Evolutionary conservation across 1,140 invertebrate genomes (phyloP), one percentile per base, ranked within the genome.

Genomic region (Scaptomyza pallida): DNA sequence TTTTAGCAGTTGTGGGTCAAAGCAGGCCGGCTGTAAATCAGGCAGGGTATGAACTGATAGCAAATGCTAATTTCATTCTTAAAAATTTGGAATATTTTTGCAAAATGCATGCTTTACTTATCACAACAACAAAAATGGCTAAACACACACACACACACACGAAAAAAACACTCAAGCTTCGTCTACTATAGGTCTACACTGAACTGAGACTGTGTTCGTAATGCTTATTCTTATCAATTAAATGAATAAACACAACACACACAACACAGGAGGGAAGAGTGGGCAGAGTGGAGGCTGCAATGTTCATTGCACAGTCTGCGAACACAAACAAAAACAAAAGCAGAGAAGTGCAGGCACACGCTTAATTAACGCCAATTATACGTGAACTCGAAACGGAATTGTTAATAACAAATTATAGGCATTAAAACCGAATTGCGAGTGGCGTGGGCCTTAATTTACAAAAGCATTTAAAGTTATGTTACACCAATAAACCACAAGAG

Each of bases 331-430:
- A 17, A 76, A n/a, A n/a, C n/a, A n/a, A n/a, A n/a, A n/a, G 30
- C 26, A 47, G 35, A 55, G 45, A 17, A 59, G 37, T n/a, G n/a
- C 44, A 51, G 60, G 64, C 37, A 48, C 80, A 68, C 70, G 72
- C 61, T 86, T 61, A 85, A 85, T 85, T 85, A 85, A 85, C 70
- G 77, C 73, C 81, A 85, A 85, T 85, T 85, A 81, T 70, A 81
- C 21, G 55, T 63, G 76, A 72, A 45, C 74, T 76, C 73, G 35
- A 54, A 72, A 61, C 15, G 55, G 73, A 69, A 69, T 86, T 67
- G 65, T 86, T 86, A 78, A 86, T 86, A 75, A 86, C 63, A 65
- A 52, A 47, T 56, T 74, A 59, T 77, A 43, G 47, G 64, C 86
- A 77, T 85, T 65, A 76, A 71, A 69, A 51, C 37, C 19, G 48